Conservation (phyloP, 2,113 vertebrate genomes). For the Heterochromis multidens region DNA sequence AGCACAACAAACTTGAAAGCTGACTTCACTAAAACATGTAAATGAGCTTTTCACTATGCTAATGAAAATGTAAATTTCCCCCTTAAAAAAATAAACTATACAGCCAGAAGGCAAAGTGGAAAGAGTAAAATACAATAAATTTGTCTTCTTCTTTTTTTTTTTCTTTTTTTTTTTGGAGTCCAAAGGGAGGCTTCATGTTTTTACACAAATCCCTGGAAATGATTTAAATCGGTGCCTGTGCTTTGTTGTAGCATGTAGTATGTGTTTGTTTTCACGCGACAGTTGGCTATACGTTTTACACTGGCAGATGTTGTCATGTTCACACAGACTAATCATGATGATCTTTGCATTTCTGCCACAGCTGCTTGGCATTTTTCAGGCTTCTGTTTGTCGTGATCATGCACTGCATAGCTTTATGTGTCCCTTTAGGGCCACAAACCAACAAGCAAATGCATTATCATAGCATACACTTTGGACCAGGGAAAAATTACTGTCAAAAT, state of each 20-base stretch:
- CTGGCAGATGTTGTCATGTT: slow-evolving; percentile 6
- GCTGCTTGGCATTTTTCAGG: not conserved
- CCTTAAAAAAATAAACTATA: slow-evolving; percentile 23
- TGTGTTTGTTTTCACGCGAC: not conserved
- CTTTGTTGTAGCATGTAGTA: not conserved
- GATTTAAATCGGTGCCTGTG: not conserved
- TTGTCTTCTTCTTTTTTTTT: not conserved
- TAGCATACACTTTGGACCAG: not conserved
- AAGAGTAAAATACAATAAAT: slow-evolving; percentile 20
- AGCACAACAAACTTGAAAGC: slow-evolving; percentile 43
- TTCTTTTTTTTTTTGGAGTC: not conserved
- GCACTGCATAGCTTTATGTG: not conserved
- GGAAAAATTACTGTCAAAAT: not conserved
- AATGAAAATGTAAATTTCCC: slow-evolving; percentile 50
- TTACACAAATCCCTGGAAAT: not conserved
- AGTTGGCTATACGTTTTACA: not conserved
- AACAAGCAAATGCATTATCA: not conserved
- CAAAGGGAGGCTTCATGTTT: not conserved
- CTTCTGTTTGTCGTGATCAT: not conserved
- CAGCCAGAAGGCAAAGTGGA: slow-evolving; percentile 33
- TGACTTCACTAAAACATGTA: slow-evolving; percentile 47
- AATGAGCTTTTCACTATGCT: slow-evolving; percentile 44
- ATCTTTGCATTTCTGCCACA: not conserved
- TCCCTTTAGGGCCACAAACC: not conserved
- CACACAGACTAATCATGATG: not conserved